phyloP scores from a whole-genome alignment of 2,888 invertebrate species.

The Apamea crenata region DNA sequence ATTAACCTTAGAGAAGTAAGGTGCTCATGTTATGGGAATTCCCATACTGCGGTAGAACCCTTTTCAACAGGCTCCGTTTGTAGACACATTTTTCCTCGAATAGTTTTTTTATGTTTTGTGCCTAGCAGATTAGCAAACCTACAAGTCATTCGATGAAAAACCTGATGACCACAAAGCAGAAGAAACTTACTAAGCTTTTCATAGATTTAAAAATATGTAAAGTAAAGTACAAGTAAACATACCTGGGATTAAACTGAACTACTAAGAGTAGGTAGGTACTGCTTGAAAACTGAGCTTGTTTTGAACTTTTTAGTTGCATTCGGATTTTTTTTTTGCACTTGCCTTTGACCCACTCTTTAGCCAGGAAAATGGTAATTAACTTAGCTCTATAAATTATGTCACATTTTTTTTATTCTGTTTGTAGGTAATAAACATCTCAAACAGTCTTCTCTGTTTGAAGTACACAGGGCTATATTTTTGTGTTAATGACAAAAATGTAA shows the following conservation, averaged over 20 bases:
- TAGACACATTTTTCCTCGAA: slow-evolving; percentile 39
- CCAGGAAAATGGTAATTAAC: slow-evolving; percentile 32
- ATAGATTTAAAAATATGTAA: not conserved
- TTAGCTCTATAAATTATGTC: slow-evolving; percentile 34
- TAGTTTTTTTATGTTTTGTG: slow-evolving; percentile 47
- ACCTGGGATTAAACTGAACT: not conserved
- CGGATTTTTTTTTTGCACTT: slow-evolving; percentile 20
- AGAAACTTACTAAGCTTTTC: slow-evolving; percentile 38
- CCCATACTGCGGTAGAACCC: slow-evolving; percentile 72
- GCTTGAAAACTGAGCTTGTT: not conserved
- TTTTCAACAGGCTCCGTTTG: slow-evolving; percentile 49
- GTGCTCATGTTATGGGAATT: slow-evolving; percentile 72
- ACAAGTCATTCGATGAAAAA: slow-evolving; percentile 52
- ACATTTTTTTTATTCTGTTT: slow-evolving; percentile 1
- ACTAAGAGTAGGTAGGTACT: not conserved
- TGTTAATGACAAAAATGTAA: slow-evolving; percentile 63
- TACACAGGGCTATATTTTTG: slow-evolving; percentile 29
- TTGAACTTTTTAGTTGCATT: not conserved
- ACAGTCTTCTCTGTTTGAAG: slow-evolving; percentile 31
- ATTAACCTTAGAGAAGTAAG: slow-evolving; percentile 78
- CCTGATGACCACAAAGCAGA: slow-evolving; percentile 41
- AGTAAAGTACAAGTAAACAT: too few species aligned
- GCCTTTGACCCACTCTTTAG: slow-evolving; percentile 23
- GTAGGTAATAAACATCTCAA: slow-evolving; percentile 27
- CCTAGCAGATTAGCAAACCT: slow-evolving; percentile 19